Percentiles rank a stretch among this genome's conserved stretches.
Evolutionary conservation across 2,113 vertebrate genomes (phyloP).

Genomic region (Pelvicachromis taeniatus): DNA sequence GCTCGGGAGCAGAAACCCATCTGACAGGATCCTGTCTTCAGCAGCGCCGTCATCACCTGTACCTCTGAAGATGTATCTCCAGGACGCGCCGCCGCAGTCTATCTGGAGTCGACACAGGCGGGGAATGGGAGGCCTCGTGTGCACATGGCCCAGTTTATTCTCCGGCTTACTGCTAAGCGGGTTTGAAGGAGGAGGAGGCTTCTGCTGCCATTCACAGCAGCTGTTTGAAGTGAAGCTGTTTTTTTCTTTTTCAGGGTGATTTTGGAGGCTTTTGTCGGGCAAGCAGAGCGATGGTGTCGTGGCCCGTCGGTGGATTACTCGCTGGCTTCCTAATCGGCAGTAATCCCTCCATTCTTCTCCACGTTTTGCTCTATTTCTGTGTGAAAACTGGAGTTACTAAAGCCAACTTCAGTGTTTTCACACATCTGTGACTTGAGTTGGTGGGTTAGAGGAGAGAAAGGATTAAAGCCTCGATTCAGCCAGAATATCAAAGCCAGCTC

Average conservation of each 20-base stretch:
- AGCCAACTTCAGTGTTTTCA: background rate
- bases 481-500: background rate
- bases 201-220: background rate
- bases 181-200: background rate
- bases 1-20: background rate
- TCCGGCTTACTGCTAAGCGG: background rate
- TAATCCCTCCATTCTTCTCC: constrained; percentile 35
- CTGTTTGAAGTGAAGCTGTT: constrained; percentile 7
- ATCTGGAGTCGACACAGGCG: background rate
- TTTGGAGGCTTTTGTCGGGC: constrained; percentile 1
- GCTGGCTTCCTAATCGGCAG: constrained; percentile 5
- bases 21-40: background rate
- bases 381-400: background rate
- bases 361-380: background rate
- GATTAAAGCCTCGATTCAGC: background rate
- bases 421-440: background rate
- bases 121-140: background rate
- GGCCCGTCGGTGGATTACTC: background rate
- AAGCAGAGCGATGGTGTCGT: background rate
- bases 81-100: background rate
- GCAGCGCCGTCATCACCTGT: background rate
- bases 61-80: background rate
- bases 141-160: background rate
- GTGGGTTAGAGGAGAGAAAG: background rate
- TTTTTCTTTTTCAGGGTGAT: background rate